A percentile compares a stretch with the other conserved stretches of the same genome.
phyloP scores from a whole-genome alignment of 1,140 invertebrate species.

The Pogonomyrmex barbatus region DNA sequence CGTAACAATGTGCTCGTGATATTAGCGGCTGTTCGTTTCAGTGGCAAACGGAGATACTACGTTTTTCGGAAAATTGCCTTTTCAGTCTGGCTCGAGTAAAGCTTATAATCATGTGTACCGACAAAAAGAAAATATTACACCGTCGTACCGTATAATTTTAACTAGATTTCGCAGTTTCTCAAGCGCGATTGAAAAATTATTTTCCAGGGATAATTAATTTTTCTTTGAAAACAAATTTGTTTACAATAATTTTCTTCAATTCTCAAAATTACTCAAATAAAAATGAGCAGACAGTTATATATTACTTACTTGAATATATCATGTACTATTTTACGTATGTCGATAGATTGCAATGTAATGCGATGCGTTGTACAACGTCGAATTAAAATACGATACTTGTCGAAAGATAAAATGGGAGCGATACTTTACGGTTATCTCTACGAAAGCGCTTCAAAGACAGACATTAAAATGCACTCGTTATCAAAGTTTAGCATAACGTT shows the following conservation, averaged over 20 bases:
- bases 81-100: neutral
- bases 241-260: neutral
- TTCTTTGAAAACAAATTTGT: neutral
- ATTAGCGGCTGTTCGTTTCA: neutral
- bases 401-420: constrained; percentile 51
- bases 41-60: neutral
- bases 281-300: neutral
- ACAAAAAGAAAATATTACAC: too few species aligned
- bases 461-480: constrained; percentile 60
- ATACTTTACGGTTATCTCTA: constrained; percentile 49
- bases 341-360: constrained; percentile 28
- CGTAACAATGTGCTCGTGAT: neutral
- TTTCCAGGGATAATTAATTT: neutral
- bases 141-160: too few species aligned
- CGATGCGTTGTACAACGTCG: constrained; percentile 36
- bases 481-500: constrained; percentile 56
- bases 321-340: neutral
- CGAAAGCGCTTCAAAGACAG: constrained; percentile 40
- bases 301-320: neutral
- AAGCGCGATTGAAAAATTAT: neutral
- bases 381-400: constrained; percentile 60
- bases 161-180: neutral
- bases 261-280: neutral
- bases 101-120: too few species aligned
- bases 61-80: neutral